phyloP scores from a whole-genome alignment of 2,888 invertebrate genomes.

The Hybos culiciformis region DNA sequence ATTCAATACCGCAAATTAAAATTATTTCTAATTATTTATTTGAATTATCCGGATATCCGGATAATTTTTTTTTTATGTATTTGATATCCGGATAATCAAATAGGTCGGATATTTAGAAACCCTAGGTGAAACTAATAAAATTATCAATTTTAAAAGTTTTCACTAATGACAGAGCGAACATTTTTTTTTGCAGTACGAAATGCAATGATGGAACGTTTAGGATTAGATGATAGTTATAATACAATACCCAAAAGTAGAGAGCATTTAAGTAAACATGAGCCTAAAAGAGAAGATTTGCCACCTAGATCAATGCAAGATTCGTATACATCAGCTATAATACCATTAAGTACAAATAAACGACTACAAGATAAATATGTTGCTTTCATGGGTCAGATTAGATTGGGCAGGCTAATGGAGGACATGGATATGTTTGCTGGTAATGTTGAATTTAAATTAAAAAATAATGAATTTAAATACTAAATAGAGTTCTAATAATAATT shows the following conservation, averaged over 20 bases:
- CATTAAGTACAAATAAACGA: constrained; percentile 39
- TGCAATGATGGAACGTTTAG: constrained; percentile 27
- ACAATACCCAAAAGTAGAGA: constrained; percentile 37
- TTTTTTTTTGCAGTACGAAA: no score
- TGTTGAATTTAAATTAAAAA: no score
- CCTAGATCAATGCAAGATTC: constrained; percentile 45
- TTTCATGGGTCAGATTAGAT: constrained; percentile 41
- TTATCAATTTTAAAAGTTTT: no score
- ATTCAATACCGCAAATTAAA: no score
- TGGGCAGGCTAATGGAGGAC: constrained; percentile 54
- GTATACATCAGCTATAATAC: constrained; percentile 45
- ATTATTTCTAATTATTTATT: no score
- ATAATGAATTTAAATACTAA: no score
- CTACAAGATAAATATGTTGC: constrained; percentile 47
- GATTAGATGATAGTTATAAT: constrained; percentile 32
- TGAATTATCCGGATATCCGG: no score
- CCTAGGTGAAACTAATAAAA: no score
- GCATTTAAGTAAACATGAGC: constrained; percentile 40
- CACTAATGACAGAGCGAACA: no score
- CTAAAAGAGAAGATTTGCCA: constrained; percentile 41
- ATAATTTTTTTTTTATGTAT: no score
- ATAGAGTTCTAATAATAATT: neutral
- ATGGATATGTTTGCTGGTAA: constrained; percentile 58
- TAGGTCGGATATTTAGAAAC: no score
- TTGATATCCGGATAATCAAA: no score